Evolutionary conservation across 2,888 invertebrate species (phyloP).

Genomic region (Agrypnus murinus): DNA sequence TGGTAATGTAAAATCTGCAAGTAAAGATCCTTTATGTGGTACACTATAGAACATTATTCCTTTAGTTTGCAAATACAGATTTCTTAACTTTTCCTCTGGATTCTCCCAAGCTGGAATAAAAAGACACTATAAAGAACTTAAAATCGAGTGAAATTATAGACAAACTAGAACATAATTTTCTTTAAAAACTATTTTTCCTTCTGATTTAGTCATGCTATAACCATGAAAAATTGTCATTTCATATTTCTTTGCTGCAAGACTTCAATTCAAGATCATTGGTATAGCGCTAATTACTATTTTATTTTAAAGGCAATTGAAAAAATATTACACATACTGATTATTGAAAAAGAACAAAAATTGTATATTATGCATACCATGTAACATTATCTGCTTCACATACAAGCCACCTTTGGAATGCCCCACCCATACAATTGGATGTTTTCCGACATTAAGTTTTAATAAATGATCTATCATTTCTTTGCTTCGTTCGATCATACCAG

Average conservation of each 20-base stretch:
- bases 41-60: constrained; percentile 90
- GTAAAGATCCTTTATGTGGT: constrained; percentile 87
- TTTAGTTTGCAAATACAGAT: constrained; percentile 75
- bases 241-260: too few relatives aligned
- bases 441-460: constrained; percentile 80
- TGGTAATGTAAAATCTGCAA: constrained; percentile 84
- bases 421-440: constrained; percentile 88
- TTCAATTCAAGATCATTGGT: too few relatives aligned
- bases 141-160: too few relatives aligned
- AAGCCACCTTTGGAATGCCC: constrained; percentile 92
- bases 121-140: too few relatives aligned
- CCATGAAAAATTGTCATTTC: too few relatives aligned
- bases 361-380: constrained; percentile 73
- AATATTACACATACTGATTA: too few relatives aligned
- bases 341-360: too few relatives aligned
- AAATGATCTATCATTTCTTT: constrained; percentile 82
- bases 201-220: too few relatives aligned
- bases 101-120: constrained; percentile 71
- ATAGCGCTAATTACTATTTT: too few relatives aligned
- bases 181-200: too few relatives aligned
- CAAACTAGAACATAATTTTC: too few relatives aligned
- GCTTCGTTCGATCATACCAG: constrained; percentile 79
- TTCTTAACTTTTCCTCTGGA: constrained; percentile 67
- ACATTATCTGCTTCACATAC: constrained; percentile 88
- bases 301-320: too few relatives aligned